A percentile compares a stretch with the other conserved stretches of the same genome.
phyloP scores from a whole-genome alignment of 2,113 vertebrate genomes.

The Tylochromis polylepis region DNA sequence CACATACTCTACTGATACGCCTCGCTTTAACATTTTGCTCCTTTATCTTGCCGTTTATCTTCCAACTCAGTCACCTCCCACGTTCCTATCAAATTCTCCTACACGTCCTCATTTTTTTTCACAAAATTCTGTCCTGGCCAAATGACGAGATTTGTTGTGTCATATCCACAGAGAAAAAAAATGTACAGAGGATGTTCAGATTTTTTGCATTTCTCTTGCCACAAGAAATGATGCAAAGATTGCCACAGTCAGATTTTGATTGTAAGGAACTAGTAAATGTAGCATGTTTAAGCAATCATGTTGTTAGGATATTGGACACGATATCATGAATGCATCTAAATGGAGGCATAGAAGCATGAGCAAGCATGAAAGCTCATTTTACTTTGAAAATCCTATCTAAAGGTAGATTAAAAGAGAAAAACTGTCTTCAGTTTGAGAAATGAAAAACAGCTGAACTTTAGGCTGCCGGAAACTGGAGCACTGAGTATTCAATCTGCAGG shows the following conservation, averaged over 20 bases:
- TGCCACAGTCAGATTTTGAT: neutral
- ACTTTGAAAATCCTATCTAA: neutral
- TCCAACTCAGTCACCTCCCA: slow-evolving; percentile 38
- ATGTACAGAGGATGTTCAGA: neutral
- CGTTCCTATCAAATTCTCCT: slow-evolving; percentile 17
- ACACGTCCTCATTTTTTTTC: neutral
- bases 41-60: slow-evolving; percentile 12
- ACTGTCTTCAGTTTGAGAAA: neutral
- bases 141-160: slow-evolving; percentile 11
- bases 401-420: neutral
- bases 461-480: neutral
- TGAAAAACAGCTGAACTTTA: neutral
- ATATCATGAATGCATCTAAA: neutral
- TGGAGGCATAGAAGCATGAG: neutral
- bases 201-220: neutral
- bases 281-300: neutral
- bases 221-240: neutral
- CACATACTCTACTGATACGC: neutral
- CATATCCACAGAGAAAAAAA: neutral
- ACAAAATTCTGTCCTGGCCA: slow-evolving; percentile 1
- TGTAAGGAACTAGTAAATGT: neutral
- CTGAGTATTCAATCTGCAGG: neutral
- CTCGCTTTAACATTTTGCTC: neutral
- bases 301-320: neutral
- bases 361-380: neutral